Evolutionary conservation across 2,888 invertebrate species (phyloP).

Genomic region (Trissonchulus latispiculum): DNA sequence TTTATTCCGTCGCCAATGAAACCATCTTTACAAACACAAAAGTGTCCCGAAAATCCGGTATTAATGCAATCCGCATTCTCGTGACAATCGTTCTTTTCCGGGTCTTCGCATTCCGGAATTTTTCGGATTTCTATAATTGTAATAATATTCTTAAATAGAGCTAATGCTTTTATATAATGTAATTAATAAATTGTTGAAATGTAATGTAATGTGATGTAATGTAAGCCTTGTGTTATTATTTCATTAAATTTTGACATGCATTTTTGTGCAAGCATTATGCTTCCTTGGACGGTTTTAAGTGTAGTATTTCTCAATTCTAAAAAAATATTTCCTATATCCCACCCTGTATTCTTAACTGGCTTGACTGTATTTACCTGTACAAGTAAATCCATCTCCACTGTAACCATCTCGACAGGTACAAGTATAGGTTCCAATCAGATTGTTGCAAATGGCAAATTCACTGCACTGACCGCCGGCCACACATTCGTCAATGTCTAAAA

Average conservation of each 20-base stretch:
- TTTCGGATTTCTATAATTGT: no score
- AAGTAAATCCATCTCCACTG: conserved; percentile 58
- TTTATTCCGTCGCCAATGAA: conserved; percentile 62
- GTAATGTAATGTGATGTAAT: no score
- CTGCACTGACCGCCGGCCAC: conserved; percentile 56
- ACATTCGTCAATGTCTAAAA: conserved; percentile 79
- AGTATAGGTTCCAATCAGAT: conserved; percentile 71
- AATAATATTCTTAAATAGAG: no score
- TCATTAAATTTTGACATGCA: no score
- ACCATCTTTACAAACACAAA: conserved; percentile 69
- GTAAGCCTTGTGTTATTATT: no score
- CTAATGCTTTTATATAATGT: no score
- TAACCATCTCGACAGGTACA: conserved; percentile 75
- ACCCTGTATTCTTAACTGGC: no score
- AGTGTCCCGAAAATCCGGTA: conserved; percentile 35
- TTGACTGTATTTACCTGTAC: conserved; percentile 38
- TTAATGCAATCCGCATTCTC: conserved; percentile 39
- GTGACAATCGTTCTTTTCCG: conserved; percentile 35
- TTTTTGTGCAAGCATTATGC: no score
- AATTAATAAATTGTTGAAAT: no score
- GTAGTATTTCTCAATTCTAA: no score
- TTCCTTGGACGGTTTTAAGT: no score
- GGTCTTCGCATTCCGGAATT: conserved; percentile 3
- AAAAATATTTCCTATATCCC: background rate
- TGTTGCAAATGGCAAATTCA: conserved; percentile 72